Evolutionary conservation across 1,140 invertebrate genomes (phyloP), one percentile per base, ranked within the genome.

Genomic region (Cyrtorhinus lividipennis): DNA sequence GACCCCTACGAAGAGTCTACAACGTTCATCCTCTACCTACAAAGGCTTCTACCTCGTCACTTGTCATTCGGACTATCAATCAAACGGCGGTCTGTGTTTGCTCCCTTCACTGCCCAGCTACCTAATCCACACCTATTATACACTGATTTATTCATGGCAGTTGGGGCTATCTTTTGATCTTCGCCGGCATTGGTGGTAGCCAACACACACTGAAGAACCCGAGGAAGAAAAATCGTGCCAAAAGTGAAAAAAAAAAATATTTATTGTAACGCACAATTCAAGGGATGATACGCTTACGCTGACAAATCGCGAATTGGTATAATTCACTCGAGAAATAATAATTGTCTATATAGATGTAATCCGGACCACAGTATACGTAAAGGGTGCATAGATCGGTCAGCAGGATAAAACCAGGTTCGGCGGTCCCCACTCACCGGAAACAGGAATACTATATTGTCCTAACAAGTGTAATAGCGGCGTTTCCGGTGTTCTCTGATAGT

Each of bases 51-150:
- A 53, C 48, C 48, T 53, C 48, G 48, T 53, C 48, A 53, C 48
- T 53, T 53, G 48, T 53, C 48, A 53, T 22, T 53, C 48, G 10
- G 20, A 53, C 48, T 53, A 53, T 53, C 48, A 53, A 53, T 53
- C 48, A 53, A 53, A 53, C 10, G 48, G 48, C 48, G 48, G 48
- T 20, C 48, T 53, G 12, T 53, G 48, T 53, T 53, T 53, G 48
- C 48, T 20, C 10, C 48, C 20, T 53, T 22, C 48, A 53, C 48
- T 53, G 10, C n/a, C 48, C 12, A 20, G 48, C 48, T 53, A 22
- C 48, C 48, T 53, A 53, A 53, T 53, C 48, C 48, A 53, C 48
- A 53, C 48, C 48, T 53, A 53, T 53, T 53, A 53, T 53, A 53
- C 48, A 53, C 20, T 13, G 12, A 53, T 53, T 53, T 53, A 53